Evolutionary conservation across 1,140 invertebrate genomes (phyloP).

Genomic region (Drosophila micromelanica): DNA sequence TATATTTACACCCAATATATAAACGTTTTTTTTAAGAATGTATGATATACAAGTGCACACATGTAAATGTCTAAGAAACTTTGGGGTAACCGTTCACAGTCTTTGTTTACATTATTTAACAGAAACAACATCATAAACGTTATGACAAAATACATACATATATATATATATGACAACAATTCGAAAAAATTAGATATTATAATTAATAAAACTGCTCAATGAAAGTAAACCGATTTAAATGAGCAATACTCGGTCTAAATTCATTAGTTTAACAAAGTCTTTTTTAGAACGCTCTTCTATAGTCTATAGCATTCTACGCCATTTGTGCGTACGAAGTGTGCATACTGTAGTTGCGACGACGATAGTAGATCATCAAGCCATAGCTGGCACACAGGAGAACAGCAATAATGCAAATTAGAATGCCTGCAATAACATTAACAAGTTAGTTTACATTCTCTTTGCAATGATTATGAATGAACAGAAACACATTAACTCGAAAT

Average conservation of each 20-base stretch:
- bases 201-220: slow-evolving; percentile 4
- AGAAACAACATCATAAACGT: slow-evolving; percentile 27
- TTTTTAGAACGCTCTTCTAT: slow-evolving; percentile 7
- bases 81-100: slow-evolving; percentile 75
- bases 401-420: slow-evolving; percentile 70
- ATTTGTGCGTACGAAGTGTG: slow-evolving; percentile 71
- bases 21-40: slow-evolving; percentile 16
- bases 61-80: slow-evolving; percentile 63
- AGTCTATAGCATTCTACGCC: slow-evolving; percentile 50
- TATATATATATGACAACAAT: neutral
- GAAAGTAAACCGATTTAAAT: neutral
- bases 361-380: slow-evolving; percentile 75
- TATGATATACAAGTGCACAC: slow-evolving; percentile 21
- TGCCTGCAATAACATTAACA: slow-evolving; percentile 43
- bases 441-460: neutral
- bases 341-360: slow-evolving; percentile 69
- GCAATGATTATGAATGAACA: too few relatives aligned
- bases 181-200: slow-evolving; percentile 6
- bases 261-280: slow-evolving; percentile 14
- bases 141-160: neutral
- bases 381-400: slow-evolving; percentile 64
- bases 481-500: too few relatives aligned
- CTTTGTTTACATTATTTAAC: slow-evolving; percentile 57
- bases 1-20: slow-evolving; percentile 17
- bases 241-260: neutral